Percentiles rank a stretch among this genome's conserved stretches.
Conservation (phyloP, 2,113 vertebrate genomes). For the Ia io region DNA sequence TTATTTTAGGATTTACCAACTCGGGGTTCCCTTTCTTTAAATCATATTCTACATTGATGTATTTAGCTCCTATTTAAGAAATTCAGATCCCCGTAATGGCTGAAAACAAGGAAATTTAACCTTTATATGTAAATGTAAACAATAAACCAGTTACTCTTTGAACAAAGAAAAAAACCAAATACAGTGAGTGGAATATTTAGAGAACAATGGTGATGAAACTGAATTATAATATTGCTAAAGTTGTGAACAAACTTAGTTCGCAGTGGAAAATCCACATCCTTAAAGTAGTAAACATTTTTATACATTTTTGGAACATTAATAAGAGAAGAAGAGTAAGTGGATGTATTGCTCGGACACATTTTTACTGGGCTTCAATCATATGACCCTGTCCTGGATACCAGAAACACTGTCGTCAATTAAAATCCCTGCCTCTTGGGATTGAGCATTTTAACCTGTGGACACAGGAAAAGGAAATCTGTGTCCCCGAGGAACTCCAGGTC, state of each 20-base stretch:
- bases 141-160: background rate
- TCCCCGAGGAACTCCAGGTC: too few relatives aligned
- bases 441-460: fast-evolving
- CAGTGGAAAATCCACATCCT: background rate
- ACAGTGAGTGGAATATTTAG: background rate
- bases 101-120: background rate
- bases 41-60: background rate
- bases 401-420: fast-evolving
- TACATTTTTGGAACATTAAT: background rate
- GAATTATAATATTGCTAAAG: background rate
- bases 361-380: too few relatives aligned
- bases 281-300: background rate
- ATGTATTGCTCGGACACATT: background rate
- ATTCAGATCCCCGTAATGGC: background rate
- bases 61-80: background rate
- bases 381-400: background rate
- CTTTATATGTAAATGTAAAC: background rate
- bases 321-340: background rate
- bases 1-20: background rate
- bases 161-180: background rate
- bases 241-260: background rate
- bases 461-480: background rate
- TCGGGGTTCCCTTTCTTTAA: background rate
- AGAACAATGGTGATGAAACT: background rate
- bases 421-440: background rate